Conservation (phyloP, 2,113 vertebrate genomes). For the Cheirogaleus medius region DNA sequence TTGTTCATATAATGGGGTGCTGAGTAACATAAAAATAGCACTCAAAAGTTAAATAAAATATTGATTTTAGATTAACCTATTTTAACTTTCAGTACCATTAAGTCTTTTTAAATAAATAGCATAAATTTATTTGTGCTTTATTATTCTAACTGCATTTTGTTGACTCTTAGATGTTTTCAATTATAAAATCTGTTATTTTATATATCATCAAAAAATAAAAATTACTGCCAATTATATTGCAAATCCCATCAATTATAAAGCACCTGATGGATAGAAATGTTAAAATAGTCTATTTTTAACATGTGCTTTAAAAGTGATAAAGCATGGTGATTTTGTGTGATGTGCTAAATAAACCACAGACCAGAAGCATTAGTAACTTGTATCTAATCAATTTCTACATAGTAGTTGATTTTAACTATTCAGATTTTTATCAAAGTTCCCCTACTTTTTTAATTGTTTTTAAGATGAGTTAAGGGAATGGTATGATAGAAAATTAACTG, state of each 20-base stretch:
- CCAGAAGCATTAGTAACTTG: not conserved
- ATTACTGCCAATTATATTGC: slow-evolving; percentile 1
- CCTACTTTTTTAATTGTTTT: slow-evolving; percentile 3
- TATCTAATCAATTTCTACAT: not conserved
- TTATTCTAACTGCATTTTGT: not conserved
- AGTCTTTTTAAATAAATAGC: not conserved
- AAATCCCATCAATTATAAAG: not conserved
- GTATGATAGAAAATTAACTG: slow-evolving; percentile 6
- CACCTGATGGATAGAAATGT: not conserved
- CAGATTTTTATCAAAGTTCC: not conserved
- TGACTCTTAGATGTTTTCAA: not conserved
- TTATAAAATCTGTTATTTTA: not conserved
- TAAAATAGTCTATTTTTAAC: not conserved
- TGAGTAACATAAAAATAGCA: not conserved
- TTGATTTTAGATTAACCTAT: not conserved
- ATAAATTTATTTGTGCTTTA: not conserved
- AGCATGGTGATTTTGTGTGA: slow-evolving; percentile 7
- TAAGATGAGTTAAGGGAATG: slow-evolving; percentile 24
- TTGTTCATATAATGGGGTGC: not conserved
- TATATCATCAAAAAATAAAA: not conserved
- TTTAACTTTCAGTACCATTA: slow-evolving; percentile 21
- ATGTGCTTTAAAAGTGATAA: slow-evolving; percentile 28
- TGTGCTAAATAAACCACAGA: not conserved
- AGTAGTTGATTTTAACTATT: slow-evolving; percentile 3
- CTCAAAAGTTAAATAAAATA: not conserved